Conservation (phyloP, 2,797 vertebrate genomes). For the Podarcis lilfordi region DNA sequence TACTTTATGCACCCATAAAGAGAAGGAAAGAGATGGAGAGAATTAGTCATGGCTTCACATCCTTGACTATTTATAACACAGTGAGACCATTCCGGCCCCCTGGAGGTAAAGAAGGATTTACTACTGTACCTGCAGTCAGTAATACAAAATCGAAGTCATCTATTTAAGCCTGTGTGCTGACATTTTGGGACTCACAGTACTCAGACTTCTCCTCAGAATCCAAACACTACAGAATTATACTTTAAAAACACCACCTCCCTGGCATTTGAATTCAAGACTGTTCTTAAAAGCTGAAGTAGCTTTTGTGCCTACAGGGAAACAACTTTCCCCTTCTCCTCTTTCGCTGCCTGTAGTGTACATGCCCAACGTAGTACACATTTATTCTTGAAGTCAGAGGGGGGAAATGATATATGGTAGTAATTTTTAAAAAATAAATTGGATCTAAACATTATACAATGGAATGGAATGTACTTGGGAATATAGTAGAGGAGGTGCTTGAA, state of each 20-base stretch:
- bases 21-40: not conserved
- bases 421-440: conserved; percentile 46
- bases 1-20: not conserved
- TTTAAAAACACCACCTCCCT: not conserved
- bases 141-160: conserved; percentile 24
- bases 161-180: conserved; percentile 18
- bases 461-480: conserved; percentile 24
- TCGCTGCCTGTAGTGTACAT: not conserved
- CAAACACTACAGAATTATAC: not conserved
- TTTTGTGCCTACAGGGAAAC: conserved; percentile 1
- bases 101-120: not conserved
- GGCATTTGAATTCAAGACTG: conserved; percentile 28
- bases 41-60: not conserved
- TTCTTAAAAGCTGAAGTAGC: conserved; percentile 29
- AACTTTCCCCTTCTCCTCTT: not conserved
- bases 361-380: conserved; percentile 14
- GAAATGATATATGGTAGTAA: not conserved
- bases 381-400: conserved; percentile 47
- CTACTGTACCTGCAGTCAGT: conserved; percentile 16
- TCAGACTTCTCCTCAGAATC: conserved; percentile 31
- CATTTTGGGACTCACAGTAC: not conserved
- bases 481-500: not conserved
- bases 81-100: not conserved
- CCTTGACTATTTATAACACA: not conserved
- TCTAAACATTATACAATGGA: conserved; percentile 23